Base-by-base conservation (phyloP, 2,888 invertebrate genomes). In the Pherbina coryleti region DNA sequence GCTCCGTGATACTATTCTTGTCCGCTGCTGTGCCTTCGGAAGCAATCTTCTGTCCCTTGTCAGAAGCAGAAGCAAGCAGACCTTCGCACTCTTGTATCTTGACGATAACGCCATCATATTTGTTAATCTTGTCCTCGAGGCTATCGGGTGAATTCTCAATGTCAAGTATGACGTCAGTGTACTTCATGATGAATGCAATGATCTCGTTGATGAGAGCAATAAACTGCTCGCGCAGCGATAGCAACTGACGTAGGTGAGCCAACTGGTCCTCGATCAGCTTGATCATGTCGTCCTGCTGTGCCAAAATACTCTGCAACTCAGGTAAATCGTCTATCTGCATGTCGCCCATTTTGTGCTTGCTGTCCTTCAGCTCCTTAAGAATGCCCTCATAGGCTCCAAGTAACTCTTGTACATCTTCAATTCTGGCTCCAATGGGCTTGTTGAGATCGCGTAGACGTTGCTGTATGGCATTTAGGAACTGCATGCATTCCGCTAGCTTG, bases 61-160 rank as follows among this genome's bases (percentile, higher is more conserved):
- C 98, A 17, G 94, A 94, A 0, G 97, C 97, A 5, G 95, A 93
- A 0, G 96, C 95, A 9, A 98, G 90, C 51, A 95, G 91, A 11
- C 97, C 97, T 89, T 97, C 97, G 87, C 96, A 96, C 84, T 96
- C 96, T 90, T 96, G 97, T 74, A 97, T 96, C 86, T 95, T 96
- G 0, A 93, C 90, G 80, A 97, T 95, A 0, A 96, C 93, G 82
- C 96, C 95, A 85, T 96, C 96, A 84, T 97, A 97, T 74, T 94
- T 93, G 84, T 94, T 95, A 73, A 97, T 96, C 87, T 96, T 97
- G 60, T 96, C 96, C 87, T 96, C 95, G 11, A 95, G 92, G 0
- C 95, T 93, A 75, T 94, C 94, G 14, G 94, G 95, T 0, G 95
- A 94, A 86, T 93, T 94, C 87, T 97, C 97, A 81, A 97, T 96